These are phyloP conservation scores for Lapara coniferarum DNA, from an alignment of 2,888 invertebrate species.

Conservation along the genomic window DNA sequence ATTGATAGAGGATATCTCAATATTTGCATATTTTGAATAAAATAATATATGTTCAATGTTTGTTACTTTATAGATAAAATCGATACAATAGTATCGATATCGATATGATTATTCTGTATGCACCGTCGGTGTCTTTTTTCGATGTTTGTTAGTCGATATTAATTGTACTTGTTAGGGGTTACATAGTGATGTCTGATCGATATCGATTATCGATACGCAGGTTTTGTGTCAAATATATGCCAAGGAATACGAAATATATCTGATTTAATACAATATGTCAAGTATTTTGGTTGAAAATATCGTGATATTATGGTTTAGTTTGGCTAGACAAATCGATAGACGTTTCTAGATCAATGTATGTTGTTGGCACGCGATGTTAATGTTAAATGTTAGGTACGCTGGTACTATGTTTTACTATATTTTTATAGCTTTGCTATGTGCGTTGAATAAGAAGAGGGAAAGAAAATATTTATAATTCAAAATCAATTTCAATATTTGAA, in stretches of 20 bases:
- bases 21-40: neutral
- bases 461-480: too few relatives aligned
- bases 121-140: conserved; percentile 16
- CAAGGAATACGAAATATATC: too few relatives aligned
- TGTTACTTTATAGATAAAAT: neutral
- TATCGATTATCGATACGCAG: conserved; percentile 15
- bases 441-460: too few relatives aligned
- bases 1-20: neutral
- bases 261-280: too few relatives aligned
- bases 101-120: conserved; percentile 16
- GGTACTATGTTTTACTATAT: too few relatives aligned
- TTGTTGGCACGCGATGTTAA: neutral
- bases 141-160: conserved; percentile 5
- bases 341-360: neutral
- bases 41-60: conserved; percentile 1
- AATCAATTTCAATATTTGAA: too few relatives aligned
- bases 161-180: neutral
- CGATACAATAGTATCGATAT: conserved; percentile 7
- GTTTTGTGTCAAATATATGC: conserved; percentile 10
- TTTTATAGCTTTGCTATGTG: too few relatives aligned
- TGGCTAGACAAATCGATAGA: neutral
- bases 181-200: neutral
- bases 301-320: neutral
- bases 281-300: neutral
- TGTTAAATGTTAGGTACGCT: too few relatives aligned